Base-by-base conservation (phyloP, 92 coral and sea anemone species). In the Porites evermanni region DNA sequence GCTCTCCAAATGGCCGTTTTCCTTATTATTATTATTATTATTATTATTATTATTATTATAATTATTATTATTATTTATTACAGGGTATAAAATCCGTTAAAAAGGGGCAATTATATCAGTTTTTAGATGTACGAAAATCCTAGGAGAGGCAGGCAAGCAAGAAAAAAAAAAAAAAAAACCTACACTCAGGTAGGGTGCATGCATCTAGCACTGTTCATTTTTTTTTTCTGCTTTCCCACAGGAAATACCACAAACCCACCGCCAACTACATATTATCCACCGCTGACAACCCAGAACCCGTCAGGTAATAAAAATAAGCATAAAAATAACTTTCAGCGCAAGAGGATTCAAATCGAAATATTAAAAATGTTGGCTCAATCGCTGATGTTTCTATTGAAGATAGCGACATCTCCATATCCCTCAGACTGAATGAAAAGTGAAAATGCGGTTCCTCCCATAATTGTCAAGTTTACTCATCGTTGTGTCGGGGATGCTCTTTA, bases 401-500 rank as follows among this genome's bases (percentile, higher is more conserved):
- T 59, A 26, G 38, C 3, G 77, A 32, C 47, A 65, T 80, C 56
- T 80, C 75, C 23, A 47, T 80, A 3, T 67, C 77, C 75, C 85
- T 24, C 26, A 24, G 26, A 24, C 24, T 67, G 85, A 65, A 64
- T 80, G 8, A 76, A 64, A 9, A 16, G 8, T 32, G 13, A 32
- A 3, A 56, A 51, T 5, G 21, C 5, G 67, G 77, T 61, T 64
- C 85, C 75, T 12, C 17, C 76, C 75, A 80, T 80, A n/a, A 63
- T 80, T 12, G 85, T 50, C 61, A 80, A 80, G 26, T 80, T 66
- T 70, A 80, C 85, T 29, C 32, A 24, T 24, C 26, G 26, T 16
- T 67, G 65, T 24, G 12, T 67, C 2, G 52, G 76, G 38, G 76
- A 80, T 29, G 23, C 14, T 14, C 44, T 80, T 21, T 67, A 12